Conservation (phyloP, 2,113 vertebrate species). For the Paramormyrops kingsleyae region DNA sequence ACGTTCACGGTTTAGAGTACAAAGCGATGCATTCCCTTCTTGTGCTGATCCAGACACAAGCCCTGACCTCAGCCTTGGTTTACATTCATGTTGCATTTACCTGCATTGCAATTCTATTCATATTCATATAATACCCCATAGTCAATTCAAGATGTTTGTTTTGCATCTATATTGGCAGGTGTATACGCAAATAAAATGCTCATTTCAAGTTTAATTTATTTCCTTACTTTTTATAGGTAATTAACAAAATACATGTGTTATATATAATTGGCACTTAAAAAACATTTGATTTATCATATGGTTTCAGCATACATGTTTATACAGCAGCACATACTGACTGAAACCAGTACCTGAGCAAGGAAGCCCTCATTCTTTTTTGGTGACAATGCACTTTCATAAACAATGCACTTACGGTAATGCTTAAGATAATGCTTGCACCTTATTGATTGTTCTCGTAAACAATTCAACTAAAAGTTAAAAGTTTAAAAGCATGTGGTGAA, state of each 20-base stretch:
- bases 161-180: not conserved
- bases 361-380: not conserved
- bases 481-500: not conserved
- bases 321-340: not conserved
- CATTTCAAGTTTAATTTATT: not conserved
- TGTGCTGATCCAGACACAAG: not conserved
- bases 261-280: not conserved
- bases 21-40: not conserved
- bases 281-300: not conserved
- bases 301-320: not conserved
- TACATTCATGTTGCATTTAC: not conserved
- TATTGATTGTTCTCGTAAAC: slow-evolving; percentile 2
- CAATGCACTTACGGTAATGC: not conserved
- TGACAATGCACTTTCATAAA: not conserved
- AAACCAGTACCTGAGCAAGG: not conserved
- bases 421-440: not conserved
- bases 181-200: not conserved
- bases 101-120: not conserved
- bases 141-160: not conserved
- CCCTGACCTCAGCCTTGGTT: not conserved
- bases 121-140: not conserved
- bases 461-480: not conserved
- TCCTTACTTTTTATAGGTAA: not conserved
- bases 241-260: not conserved
- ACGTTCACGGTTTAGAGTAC: not conserved